Base-by-base conservation (phyloP, 2,888 invertebrate genomes). In the Busseola fusca region DNA sequence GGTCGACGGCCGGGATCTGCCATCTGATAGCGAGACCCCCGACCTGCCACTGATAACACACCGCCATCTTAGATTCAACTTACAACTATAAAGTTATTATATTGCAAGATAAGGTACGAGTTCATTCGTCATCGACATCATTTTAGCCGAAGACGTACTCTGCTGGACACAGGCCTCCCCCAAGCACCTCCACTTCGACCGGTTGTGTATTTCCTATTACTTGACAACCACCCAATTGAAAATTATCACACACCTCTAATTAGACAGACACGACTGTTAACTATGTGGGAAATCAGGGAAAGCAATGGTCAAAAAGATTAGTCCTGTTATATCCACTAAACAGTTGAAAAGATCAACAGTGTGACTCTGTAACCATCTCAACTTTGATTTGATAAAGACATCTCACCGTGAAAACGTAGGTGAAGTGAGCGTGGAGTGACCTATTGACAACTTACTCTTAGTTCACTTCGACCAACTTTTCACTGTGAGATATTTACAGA, bases 1-100 rank as follows among this genome's bases (percentile, higher is more conserved):
- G 92, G 89, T 91, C 89, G 86, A 87, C 85, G 92, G 52, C 91
- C 90, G 90, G 87, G 83, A 86, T 86, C 84, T 77, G 70, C 77
- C 87, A 88, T 89, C 87, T 65, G 80, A 74, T 78, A 73, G 70
- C 54, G 48, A 25, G 80, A 84, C 85, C 83, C 80, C 71, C 74
- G 85, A 85, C 86, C 84, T 81, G 83, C 82, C 81, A 65, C 74
- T 60, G 89, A 90, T 89, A 87, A 81, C 74, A 57, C 74, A 75
- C 80, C 82, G 78, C 74, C 87, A 88, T 89, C 90, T 91, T 87
- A 89, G 90, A 91, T 91, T 87, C 83, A 76, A 80, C 74, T 79
- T 84, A 84, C 78, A 81, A 76, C 27, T 75, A 64, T 52, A n/a
- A 16, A 12, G 52, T 54, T 56, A 60, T 66, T 64, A 42, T 40